These are phyloP conservation scores for Pangasius krempfi DNA, from an alignment of 2,797 vertebrate species.

Conservation along the genomic window DNA sequence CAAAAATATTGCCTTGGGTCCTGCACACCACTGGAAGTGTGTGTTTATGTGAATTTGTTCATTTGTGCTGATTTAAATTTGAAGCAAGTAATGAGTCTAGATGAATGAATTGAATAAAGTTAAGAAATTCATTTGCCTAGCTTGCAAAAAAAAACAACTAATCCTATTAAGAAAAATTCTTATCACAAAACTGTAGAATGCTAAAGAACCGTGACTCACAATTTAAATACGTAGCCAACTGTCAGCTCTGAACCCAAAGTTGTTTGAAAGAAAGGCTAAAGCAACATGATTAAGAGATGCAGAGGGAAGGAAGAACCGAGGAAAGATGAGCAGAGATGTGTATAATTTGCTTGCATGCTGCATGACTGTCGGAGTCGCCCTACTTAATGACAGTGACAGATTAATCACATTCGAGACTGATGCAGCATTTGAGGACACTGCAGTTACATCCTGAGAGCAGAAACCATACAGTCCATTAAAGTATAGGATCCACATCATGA, in stretches of 20 bases:
- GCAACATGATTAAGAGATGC: constrained; percentile 29
- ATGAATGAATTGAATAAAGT: constrained; percentile 4
- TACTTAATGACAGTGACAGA: constrained; percentile 42
- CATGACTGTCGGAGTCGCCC: constrained; percentile 30
- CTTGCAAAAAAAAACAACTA: not conserved
- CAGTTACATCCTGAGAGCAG: constrained; percentile 20
- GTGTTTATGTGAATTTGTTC: not conserved
- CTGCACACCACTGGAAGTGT: not conserved
- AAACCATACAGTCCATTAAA: constrained; percentile 20
- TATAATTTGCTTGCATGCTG: constrained; percentile 22
- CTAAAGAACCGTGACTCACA: constrained; percentile 15
- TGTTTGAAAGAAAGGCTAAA: constrained; percentile 38
- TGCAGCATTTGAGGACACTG: constrained; percentile 43
- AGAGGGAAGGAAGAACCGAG: not conserved
- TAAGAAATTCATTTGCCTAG: constrained; percentile 1
- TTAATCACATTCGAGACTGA: constrained; percentile 36
- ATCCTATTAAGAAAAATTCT: constrained; percentile 6
- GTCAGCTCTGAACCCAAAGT: constrained; percentile 17
- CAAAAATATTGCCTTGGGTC: not conserved
- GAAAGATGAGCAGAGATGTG: constrained; percentile 19
- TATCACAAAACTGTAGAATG: constrained; percentile 17
- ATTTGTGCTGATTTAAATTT: constrained; percentile 15
- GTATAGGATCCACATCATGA: constrained; percentile 4
- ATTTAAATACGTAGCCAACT: not conserved
- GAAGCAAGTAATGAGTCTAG: constrained; percentile 4